phyloP scores from a whole-genome alignment of 2,797 vertebrate species.

The Helicolenus hilgendorfi region DNA sequence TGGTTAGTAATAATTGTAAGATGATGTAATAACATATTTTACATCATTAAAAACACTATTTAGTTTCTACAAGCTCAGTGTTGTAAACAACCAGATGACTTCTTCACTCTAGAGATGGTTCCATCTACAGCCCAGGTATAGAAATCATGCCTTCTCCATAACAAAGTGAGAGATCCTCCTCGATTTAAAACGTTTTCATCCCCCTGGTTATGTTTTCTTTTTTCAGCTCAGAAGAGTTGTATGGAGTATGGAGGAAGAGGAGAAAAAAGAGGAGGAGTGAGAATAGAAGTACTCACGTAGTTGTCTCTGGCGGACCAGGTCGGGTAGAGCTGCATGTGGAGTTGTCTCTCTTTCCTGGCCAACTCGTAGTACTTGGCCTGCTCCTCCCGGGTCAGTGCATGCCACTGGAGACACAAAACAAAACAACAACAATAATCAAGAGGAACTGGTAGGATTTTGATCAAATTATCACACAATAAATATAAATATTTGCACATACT shows the following conservation, averaged over 20 bases:
- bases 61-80: background rate
- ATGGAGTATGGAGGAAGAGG: background rate
- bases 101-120: constrained; percentile 10
- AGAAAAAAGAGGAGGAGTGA: background rate
- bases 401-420: constrained; percentile 92
- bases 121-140: constrained; percentile 6
- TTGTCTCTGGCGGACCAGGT: constrained; percentile 99
- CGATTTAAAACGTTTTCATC: background rate
- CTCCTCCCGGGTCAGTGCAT: constrained; percentile 97
- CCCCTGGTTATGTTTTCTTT: background rate
- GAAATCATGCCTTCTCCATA: constrained; percentile 5
- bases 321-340: constrained; percentile 99
- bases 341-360: constrained; percentile 98
- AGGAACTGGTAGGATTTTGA: background rate
- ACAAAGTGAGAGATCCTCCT: constrained; percentile 9
- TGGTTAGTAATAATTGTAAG: background rate
- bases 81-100: constrained; percentile 33
- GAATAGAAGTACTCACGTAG: constrained; percentile 92
- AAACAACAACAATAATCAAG: background rate
- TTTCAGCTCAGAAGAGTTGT: background rate
- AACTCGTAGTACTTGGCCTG: constrained; percentile 99
- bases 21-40: background rate
- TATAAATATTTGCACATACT: no score
- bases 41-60: background rate
- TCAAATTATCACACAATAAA: no score